Percentiles rank a stretch among this genome's conserved stretches.
Conservation (phyloP, 2,113 vertebrate genomes). For the Myiozetetes cayanensis region DNA sequence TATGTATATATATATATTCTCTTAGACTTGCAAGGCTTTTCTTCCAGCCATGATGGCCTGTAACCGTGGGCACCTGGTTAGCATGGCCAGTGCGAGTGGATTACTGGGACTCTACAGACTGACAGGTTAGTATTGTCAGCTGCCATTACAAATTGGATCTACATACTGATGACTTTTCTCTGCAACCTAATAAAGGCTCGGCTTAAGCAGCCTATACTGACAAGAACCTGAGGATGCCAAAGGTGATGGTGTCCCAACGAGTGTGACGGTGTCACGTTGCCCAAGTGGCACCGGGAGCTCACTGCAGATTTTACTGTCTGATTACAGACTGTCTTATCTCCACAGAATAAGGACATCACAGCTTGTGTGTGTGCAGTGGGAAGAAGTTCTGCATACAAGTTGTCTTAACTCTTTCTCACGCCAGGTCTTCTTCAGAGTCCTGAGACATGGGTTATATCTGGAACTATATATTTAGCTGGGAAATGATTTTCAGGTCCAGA, state of each 20-base stretch:
- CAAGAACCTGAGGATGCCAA: not conserved
- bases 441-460: not conserved
- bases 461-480: not conserved
- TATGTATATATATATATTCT: not conserved
- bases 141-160: not conserved
- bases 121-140: constrained; percentile 70
- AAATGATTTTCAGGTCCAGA: not conserved
- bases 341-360: not conserved
- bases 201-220: not conserved
- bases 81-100: constrained; percentile 79
- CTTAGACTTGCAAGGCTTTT: constrained; percentile 91
- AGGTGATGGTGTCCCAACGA: not conserved
- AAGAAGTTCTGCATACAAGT: not conserved
- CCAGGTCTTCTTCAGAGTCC: not conserved
- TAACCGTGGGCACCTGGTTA: constrained; percentile 86
- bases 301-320: not conserved
- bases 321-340: not conserved
- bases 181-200: not conserved
- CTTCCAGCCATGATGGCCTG: constrained; percentile 87
- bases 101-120: constrained; percentile 75
- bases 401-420: not conserved
- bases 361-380: fast-evolving
- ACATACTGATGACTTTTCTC: not conserved
- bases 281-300: not conserved
- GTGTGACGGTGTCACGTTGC: not conserved